Conservation (phyloP, 2,888 invertebrate genomes). For the Drosophila atripex region DNA sequence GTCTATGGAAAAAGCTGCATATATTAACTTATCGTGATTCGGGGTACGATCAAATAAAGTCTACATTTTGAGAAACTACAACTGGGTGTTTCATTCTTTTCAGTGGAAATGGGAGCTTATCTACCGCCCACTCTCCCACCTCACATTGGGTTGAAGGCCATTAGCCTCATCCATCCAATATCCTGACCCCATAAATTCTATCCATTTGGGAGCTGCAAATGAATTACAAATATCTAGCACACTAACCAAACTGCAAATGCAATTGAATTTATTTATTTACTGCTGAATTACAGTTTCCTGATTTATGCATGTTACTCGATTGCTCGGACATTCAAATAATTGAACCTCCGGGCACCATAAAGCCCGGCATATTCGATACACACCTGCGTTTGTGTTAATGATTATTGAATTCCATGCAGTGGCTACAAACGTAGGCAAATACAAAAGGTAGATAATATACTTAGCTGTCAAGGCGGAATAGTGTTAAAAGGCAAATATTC, state of each 20-base stretch:
- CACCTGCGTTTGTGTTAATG: not conserved
- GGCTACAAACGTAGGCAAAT: too few species aligned
- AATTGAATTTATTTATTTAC: conserved; percentile 47
- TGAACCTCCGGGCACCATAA: conserved; percentile 56
- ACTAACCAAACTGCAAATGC: conserved; percentile 28
- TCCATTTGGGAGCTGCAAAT: conserved; percentile 40
- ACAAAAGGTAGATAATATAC: too few species aligned
- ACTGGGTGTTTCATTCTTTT: not conserved
- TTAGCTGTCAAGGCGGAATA: too few species aligned
- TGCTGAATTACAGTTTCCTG: conserved; percentile 27
- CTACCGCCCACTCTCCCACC: not conserved
- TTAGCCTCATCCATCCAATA: not conserved
- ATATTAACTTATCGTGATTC: conserved; percentile 53
- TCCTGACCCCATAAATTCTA: conserved; percentile 30
- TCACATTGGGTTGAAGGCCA: not conserved
- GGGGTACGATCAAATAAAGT: conserved; percentile 66
- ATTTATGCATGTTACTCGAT: conserved; percentile 41
- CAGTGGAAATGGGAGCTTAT: not conserved
- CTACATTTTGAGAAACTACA: conserved; percentile 73
- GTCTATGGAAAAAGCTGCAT: conserved; percentile 60
- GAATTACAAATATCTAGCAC: conserved; percentile 22
- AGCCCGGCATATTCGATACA: conserved; percentile 5
- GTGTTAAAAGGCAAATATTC: too few species aligned
- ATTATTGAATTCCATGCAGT: not conserved
- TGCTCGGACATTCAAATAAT: conserved; percentile 37